Conservation (phyloP, 2,888 invertebrate genomes). For the Melieria omissa region DNA sequence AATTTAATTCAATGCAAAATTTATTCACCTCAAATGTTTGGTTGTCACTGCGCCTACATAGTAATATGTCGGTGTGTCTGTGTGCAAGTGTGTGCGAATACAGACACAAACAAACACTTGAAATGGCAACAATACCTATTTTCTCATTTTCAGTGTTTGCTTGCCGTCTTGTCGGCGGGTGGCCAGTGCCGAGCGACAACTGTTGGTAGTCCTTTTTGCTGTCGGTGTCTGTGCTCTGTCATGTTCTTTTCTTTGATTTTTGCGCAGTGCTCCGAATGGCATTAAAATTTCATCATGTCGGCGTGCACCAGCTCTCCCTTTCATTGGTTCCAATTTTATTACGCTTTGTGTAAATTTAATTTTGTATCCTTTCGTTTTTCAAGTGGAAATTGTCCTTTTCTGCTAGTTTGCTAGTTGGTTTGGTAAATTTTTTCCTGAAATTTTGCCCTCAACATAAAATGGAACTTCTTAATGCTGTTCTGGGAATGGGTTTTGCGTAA, state of each 20-base stretch:
- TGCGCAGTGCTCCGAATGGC: constrained; percentile 1
- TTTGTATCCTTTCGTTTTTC: constrained; percentile 24
- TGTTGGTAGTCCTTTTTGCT: no score
- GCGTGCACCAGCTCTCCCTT: not conserved
- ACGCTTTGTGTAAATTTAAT: constrained; percentile 25
- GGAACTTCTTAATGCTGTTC: no score
- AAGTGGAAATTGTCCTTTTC: constrained; percentile 28
- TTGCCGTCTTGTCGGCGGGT: not conserved
- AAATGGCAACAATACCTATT: not conserved
- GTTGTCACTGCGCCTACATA: constrained; percentile 5
- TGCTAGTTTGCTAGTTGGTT: not conserved
- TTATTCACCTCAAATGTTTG: constrained; percentile 23
- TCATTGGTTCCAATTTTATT: constrained; percentile 3
- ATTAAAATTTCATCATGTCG: not conserved
- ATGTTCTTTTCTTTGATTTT: constrained; percentile 2
- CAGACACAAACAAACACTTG: not conserved
- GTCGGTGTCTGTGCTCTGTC: not conserved
- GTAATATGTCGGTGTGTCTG: not conserved
- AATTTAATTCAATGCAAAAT: constrained; percentile 33
- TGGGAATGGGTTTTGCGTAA: no score
- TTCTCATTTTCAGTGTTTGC: not conserved
- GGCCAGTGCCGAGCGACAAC: not conserved
- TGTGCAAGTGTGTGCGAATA: not conserved
- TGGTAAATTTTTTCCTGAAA: no score
- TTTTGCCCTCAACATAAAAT: no score